Evolutionary conservation across 2,113 vertebrate genomes (phyloP).

Genomic region (Menura novaehollandiae): DNA sequence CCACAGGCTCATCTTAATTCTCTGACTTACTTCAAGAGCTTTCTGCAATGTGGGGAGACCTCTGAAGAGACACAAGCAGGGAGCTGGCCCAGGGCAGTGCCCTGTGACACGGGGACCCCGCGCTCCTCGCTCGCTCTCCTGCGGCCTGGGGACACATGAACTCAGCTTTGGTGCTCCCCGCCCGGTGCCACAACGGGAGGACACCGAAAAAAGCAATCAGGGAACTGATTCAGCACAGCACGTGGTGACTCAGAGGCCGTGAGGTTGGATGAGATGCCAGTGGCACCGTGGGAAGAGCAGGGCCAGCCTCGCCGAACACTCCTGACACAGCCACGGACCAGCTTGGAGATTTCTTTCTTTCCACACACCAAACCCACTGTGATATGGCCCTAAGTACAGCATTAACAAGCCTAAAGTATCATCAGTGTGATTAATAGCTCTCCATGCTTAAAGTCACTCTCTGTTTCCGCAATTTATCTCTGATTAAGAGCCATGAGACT

Average conservation of each 20-base stretch:
- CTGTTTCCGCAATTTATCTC: neutral
- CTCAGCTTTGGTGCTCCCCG: neutral
- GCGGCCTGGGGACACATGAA: neutral
- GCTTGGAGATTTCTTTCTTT: neutral
- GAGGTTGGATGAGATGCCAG: neutral
- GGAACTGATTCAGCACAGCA: neutral
- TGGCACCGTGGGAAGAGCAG: neutral
- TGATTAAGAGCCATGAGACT: constrained; percentile 44
- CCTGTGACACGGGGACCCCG: neutral
- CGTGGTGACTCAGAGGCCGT: neutral
- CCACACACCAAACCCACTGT: neutral
- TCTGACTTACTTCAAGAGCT: neutral
- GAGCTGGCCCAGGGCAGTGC: neutral
- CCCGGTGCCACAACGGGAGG: neutral
- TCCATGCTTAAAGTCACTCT: neutral
- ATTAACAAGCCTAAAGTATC: neutral
- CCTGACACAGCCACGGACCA: neutral
- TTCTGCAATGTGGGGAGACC: neutral
- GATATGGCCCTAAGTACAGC: neutral
- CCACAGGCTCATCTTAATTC: neutral
- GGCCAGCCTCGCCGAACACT: rapidly evolving
- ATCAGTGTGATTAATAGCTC: constrained; percentile 34
- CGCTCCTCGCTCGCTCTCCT: rapidly evolving
- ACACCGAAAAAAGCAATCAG: neutral
- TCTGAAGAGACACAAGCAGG: neutral